Evolutionary conservation across 2,888 invertebrate species (phyloP), one percentile per base, ranked within the genome.

Genomic region (Habroteleia sp.): DNA sequence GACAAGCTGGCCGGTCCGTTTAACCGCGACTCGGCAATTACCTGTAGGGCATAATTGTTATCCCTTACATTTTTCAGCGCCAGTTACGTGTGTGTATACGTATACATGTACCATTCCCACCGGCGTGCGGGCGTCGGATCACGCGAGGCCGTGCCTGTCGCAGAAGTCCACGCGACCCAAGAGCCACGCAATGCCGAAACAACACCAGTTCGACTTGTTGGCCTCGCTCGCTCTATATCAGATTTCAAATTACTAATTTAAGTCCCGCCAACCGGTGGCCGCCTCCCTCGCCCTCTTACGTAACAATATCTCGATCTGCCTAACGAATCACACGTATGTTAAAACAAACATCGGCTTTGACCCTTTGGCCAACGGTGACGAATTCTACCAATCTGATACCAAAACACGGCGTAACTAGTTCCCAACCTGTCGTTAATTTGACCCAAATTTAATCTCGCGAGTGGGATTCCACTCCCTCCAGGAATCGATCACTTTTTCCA

Each of bases 121-220:
- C 74, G 66, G 46, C 46, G 62, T 25, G 68, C 66, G 84, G 84
- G 83, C 83, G 85, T 83, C 77, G 81, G 82, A 83, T 86, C 87
- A 88, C 87, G 87, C 87, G 85, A 87, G 86, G 87, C 85, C 86
- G 87, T 87, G 84, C 88, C 88, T 88, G 88, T 88, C 88, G 87
- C 88, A 85, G 80, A 82, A 85, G 83, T 85, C 87, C 87, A 87
- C 87, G 85, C 86, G 86, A 86, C 85, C 77, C 60, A 79, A 84
- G 82, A 84, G 81, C 87, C 87, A 87, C 87, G 87, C 87, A 83
- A 87, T 84, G 81, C 85, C 86, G 81, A 86, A 86, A 86, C 87
- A 84, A 84, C 85, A 82, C 85, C 50, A 63, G 77, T 77, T 77
- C 78, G 82, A 81, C 83, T 83, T 81, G 76, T 81, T 76, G 77